phyloP scores from a whole-genome alignment of 2,888 invertebrate species.

The Pandemis corylana region DNA sequence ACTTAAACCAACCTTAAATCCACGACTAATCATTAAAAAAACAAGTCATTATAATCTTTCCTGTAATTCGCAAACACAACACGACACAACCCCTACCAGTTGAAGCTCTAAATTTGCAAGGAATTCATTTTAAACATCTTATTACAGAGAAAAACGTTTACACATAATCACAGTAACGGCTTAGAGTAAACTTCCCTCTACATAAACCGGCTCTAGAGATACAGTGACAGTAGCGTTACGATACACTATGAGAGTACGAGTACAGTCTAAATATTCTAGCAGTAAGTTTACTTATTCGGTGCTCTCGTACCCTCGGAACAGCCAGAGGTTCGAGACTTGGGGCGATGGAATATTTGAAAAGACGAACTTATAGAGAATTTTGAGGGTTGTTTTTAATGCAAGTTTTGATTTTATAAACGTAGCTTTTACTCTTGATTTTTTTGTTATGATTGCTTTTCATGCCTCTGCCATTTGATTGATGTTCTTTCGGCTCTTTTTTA shows the following conservation, averaged over 20 bases:
- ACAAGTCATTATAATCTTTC: background rate
- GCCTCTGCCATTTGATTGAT: too few species aligned
- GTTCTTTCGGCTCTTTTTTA: too few species aligned
- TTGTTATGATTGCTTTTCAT: too few species aligned
- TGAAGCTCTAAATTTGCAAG: background rate
- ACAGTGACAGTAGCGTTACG: constrained; percentile 29
- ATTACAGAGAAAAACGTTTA: constrained; percentile 33
- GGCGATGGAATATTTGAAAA: background rate
- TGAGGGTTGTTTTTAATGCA: background rate
- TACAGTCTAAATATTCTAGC: constrained; percentile 27
- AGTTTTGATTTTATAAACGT: background rate
- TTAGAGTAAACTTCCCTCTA: constrained; percentile 22
- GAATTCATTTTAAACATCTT: constrained; percentile 16
- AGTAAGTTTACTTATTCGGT: constrained; percentile 27
- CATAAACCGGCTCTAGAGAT: constrained; percentile 28
- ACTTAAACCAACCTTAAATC: background rate
- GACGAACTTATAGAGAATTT: background rate
- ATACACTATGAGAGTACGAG: constrained; percentile 23
- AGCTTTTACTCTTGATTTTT: too few species aligned
- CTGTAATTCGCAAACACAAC: background rate
- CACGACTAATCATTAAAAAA: background rate
- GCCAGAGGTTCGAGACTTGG: background rate
- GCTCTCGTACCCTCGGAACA: constrained; percentile 2
- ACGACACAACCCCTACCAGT: background rate
- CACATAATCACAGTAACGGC: constrained; percentile 34